Conservation (phyloP, 2,797 vertebrate genomes). For the Buceros bicornis region DNA sequence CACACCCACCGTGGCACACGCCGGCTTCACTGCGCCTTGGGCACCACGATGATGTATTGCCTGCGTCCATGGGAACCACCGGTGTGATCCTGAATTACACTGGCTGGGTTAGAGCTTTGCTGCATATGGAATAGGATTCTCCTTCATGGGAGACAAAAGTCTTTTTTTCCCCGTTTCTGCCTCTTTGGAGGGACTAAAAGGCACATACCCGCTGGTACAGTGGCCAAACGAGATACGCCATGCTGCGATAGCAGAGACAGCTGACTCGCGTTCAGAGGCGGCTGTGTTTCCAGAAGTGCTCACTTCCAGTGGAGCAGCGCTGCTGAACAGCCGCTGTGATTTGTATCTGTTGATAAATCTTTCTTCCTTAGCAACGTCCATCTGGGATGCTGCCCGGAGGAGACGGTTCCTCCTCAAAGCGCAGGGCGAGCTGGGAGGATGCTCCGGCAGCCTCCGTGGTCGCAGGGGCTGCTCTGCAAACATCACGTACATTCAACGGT, state of each 20-base stretch:
- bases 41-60: fast-evolving
- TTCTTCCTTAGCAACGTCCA: neutral
- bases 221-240: neutral
- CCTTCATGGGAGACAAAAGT: neutral
- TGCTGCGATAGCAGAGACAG: fast-evolving
- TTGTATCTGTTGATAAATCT: neutral
- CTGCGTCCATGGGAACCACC: fast-evolving
- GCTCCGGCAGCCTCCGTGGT: too few relatives aligned
- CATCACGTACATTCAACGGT: fast-evolving
- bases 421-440: neutral
- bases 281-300: neutral
- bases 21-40: fast-evolving
- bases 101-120: fast-evolving
- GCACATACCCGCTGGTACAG: fast-evolving
- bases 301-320: neutral
- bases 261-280: neutral
- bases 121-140: neutral
- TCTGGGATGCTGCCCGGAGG: fast-evolving
- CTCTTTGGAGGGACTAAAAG: neutral
- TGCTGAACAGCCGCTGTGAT: neutral
- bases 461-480: fast-evolving
- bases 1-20: fast-evolving
- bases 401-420: neutral
- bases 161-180: neutral
- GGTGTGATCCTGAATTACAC: fast-evolving